Evolutionary conservation across 2,888 invertebrate species (phyloP).

Genomic region (Eupithecia tripunctaria): DNA sequence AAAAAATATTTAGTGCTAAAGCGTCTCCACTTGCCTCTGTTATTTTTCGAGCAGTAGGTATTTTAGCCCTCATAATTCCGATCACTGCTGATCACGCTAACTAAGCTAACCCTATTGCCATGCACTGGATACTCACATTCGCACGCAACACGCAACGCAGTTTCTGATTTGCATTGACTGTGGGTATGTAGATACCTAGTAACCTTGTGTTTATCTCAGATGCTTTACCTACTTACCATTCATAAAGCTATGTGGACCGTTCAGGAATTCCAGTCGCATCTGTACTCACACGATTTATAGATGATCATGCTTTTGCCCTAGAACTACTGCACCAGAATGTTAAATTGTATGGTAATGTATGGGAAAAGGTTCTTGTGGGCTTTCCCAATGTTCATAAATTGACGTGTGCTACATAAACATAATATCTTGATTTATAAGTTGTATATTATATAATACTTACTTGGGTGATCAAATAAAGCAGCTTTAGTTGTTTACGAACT

Average conservation of each 20-base stretch:
- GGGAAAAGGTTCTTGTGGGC: constrained; percentile 8
- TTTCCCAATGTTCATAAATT: constrained; percentile 1
- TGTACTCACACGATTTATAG: constrained; percentile 15
- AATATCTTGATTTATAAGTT: too few species aligned
- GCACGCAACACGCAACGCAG: constrained; percentile 22
- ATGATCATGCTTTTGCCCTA: constrained; percentile 28
- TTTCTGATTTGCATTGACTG: constrained; percentile 5
- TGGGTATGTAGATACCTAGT: not conserved
- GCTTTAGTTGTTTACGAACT: too few species aligned
- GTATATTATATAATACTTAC: too few species aligned
- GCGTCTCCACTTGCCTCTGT: too few species aligned
- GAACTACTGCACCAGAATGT: constrained; percentile 36
- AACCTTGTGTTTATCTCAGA: not conserved
- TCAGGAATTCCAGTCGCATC: constrained; percentile 28
- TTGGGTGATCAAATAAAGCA: too few species aligned
- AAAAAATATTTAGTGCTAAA: too few species aligned
- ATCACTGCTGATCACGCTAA: not conserved
- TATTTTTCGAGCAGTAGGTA: too few species aligned
- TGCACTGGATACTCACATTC: not conserved
- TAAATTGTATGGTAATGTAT: constrained; percentile 26
- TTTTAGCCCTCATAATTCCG: too few species aligned
- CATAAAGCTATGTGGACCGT: constrained; percentile 21
- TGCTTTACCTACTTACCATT: constrained; percentile 26
- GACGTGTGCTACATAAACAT: too few species aligned
- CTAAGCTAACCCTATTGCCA: not conserved